Base-by-base conservation (phyloP, 2,113 vertebrate genomes). In the Catharus bicknelli region DNA sequence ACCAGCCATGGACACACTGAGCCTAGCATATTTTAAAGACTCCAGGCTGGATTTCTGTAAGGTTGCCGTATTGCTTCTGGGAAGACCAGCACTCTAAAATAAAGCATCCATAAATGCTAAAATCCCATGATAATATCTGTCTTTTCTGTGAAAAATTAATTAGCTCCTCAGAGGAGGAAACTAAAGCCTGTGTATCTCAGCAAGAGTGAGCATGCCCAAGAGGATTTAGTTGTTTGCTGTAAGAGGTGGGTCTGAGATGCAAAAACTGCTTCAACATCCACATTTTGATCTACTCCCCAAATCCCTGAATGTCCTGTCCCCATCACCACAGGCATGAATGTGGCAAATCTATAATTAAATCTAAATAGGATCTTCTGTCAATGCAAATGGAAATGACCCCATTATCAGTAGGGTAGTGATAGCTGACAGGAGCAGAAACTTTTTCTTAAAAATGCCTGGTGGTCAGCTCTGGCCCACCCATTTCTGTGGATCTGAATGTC, bases 311-410 rank as follows among this genome's bases (percentile, higher is more conserved):
- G 80, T 63, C 45, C 50, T 76, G n/a, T 62, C 72, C 27, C 27
- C 17, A 36, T 27, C 63, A 61, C 23, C 23, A 43, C 40, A 36
- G 45, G 27, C 50, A 48, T 3, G 12, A 83, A 16, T 29, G 8
- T 0, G 5, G 30, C 40, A 83, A 61, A 95, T 83, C 58, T 90
- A 67, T 90, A 80, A 94, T 90, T 85, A 80, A 59, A 90, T 95
- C 89, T 85, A 88, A 86, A 83, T 76, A 80, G 45, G 27, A 76
- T 91, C 70, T 85, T 90, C 59, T 64, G 45, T 63, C 73, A 58
- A 90, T 68, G 88, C 51, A 90, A 85, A 73, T 47, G 32, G 51
- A 72, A 93, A 32, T 34, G 59, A 76, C 59, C n/a, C 17, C 58
- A 34, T 53, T 73, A 80, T 58, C 51, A 54, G 27, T 25, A 84